Conservation (phyloP, 2,797 vertebrate genomes). For the Tolypeutes matacus region DNA sequence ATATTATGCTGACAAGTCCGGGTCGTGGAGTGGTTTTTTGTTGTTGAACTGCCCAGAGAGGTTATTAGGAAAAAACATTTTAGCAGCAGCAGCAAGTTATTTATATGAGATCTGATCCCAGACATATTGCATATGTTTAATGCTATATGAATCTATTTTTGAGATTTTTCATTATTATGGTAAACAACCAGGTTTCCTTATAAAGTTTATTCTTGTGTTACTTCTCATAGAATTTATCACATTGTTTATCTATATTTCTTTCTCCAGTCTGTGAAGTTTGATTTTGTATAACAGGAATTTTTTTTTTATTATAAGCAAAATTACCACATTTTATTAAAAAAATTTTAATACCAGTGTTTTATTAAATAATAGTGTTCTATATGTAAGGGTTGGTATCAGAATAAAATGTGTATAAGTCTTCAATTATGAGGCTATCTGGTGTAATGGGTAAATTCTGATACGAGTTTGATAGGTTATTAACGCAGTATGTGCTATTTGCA, state of each 20-base stretch:
- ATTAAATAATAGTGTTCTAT: background rate
- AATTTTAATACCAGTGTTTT: background rate
- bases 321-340: background rate
- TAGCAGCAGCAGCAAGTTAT: conserved; percentile 50
- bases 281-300: background rate
- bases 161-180: conserved; percentile 36
- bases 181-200: conserved; percentile 52
- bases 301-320: background rate
- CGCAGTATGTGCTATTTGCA: background rate
- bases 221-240: conserved; percentile 42
- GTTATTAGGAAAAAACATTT: conserved; percentile 22
- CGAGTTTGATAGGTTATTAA: background rate
- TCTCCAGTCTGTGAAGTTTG: background rate
- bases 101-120: conserved; percentile 34
- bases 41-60: background rate
- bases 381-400: background rate
- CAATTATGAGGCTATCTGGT: background rate
- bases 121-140: conserved; percentile 53
- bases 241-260: conserved; percentile 38
- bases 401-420: background rate
- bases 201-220: background rate
- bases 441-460: background rate
- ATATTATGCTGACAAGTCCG: conserved; percentile 58
- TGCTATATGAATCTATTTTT: conserved; percentile 28
- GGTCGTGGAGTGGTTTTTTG: conserved; percentile 1